Evolutionary conservation across 2,888 invertebrate species (phyloP), one percentile per base, ranked within the genome.

Genomic region (Furcula furcula): DNA sequence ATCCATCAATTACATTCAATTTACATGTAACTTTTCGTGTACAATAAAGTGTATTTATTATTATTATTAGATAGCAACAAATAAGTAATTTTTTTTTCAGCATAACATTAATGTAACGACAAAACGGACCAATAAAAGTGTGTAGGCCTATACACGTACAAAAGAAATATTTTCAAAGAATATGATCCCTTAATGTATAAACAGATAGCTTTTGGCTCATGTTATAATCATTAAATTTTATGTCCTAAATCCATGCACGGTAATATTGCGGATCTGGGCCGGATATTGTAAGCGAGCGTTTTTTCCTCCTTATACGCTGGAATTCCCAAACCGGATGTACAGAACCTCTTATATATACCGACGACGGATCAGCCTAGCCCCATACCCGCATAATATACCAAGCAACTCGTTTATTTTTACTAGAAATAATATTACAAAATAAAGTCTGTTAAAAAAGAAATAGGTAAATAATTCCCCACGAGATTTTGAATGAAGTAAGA

Each of bases 161-260:
- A 15, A n/a, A n/a, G n/a, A n/a, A 10, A 23, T 23, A 12, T 23
- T 7, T 23, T 23, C 23, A 7, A 23, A 12, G 23, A 23, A 12
- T 23, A 13, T 23, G 9, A 23, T 23, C 23, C 35, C n/a, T 19
- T 7, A 4, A n/a, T 9, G 15, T 40, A 14, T 33, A 21, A 36
- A 35, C 26, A 34, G 28, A 37, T 27, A 50, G 32, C 32, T 31
- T 21, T 39, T 40, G 42, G 40, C 27, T 36, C 30, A 34, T 48
- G 48, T 55, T 53, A 55, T 69, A 66, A 72, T 71, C 68, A 69
- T 75, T 69, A 62, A 65, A 69, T 72, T 75, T 76, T 70, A 75
- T 70, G 58, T 61, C 55, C 65, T 61, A 58, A 71, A 76, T 66
- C 68, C 65, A 73, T 65, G 64, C 55, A 57, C 51, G 49, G 58